Base-by-base conservation (phyloP, 1,140 invertebrate species). In the Brachystomella parvula region DNA sequence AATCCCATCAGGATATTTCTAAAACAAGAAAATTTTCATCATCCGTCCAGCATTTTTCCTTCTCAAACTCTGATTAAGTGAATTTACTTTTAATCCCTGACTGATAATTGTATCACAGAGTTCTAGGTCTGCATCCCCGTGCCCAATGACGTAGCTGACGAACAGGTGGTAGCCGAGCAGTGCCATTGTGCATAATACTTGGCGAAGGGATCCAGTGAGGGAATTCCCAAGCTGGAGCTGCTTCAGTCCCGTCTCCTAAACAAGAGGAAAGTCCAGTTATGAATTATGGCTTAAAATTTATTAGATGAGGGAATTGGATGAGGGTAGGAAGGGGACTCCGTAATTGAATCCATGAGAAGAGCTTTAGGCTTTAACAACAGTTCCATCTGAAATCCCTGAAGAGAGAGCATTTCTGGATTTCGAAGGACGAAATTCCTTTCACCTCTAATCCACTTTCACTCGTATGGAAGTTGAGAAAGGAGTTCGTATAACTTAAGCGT, bases 131-230 rank as follows among this genome's bases (percentile, higher is more conserved):
- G 89, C 89, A 71, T 90, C 86, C 3, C 83, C 83, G 73, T 89
- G 85, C 74, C 89, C 89, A 29, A 94, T 77, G 67, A 94, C 85
- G 74, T 90, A 91, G 17, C 87, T 84, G 0, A 93, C 85, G 59
- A 96, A 85, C 19, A 94, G 82, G 77, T 96, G 86, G 76, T 93
- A 95, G 0, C 84, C 85, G 1, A 96, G 79, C 1, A 96, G 79
- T 0, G 89, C 86, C 74, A 96, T 84, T 6, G 87, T 85, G 77
- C 90, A 93, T 0, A 96, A 77, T n/a, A 94, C 84, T 66, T 91
- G 89, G 19, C 92, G 81, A 24, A 96, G 77, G 26, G 91, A 90
- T 44, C 85, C 79, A 30, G 79, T 79, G 47, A 88, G 81, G 15
- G 82, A 76, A 69, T 86, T 89, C 0, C 89, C 90, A 26, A 80